phyloP scores from a whole-genome alignment of 1,140 invertebrate species.

The Hetaerina americana region DNA sequence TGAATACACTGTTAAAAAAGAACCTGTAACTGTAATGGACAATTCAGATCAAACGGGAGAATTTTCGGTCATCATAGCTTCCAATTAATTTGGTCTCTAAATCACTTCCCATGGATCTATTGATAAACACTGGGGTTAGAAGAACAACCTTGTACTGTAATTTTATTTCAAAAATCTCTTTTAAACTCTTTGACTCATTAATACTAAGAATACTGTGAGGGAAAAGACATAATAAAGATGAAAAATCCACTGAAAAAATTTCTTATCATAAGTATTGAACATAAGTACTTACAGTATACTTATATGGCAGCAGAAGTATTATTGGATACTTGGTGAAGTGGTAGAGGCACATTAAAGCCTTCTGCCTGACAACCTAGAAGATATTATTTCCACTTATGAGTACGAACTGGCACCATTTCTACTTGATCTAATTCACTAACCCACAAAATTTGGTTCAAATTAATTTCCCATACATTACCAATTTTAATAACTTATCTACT shows the following conservation, averaged over 20 bases:
- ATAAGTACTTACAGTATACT: constrained; percentile 16
- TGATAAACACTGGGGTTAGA: no score
- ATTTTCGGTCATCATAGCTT: no score
- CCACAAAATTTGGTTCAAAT: background rate
- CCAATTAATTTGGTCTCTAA: no score
- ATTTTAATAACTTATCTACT: no score
- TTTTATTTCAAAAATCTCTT: no score
- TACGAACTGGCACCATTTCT: background rate
- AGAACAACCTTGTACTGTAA: no score
- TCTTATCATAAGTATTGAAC: background rate
- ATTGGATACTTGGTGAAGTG: constrained; percentile 14
- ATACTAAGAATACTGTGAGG: background rate
- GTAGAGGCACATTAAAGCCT: constrained; percentile 20
- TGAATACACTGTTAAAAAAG: background rate
- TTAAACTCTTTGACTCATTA: no score
- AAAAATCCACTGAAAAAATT: no score
- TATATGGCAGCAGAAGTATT: constrained; percentile 19
- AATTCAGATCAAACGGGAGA: no score
- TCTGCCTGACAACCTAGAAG: constrained; percentile 19
- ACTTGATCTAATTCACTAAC: background rate
- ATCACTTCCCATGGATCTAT: no score
- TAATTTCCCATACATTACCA: no score
- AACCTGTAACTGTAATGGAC: background rate
- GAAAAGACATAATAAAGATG: no score
- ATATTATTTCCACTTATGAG: background rate